phyloP scores from a whole-genome alignment of 2,113 vertebrate species.

The Podilymbus podiceps region DNA sequence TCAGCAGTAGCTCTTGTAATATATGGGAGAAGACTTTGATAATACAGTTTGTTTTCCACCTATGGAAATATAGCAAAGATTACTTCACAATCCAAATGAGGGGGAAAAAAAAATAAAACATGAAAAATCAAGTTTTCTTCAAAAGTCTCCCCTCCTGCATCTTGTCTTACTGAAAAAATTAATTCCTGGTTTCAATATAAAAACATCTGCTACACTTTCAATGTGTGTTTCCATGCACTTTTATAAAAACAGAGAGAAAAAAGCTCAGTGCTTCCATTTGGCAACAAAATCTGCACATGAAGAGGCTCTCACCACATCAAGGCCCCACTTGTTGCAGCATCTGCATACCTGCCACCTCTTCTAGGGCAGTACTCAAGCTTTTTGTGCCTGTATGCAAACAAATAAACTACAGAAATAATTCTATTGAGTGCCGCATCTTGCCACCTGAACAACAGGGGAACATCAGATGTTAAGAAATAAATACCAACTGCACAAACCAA shows the following conservation, averaged over 20 bases:
- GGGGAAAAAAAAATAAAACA: fast-evolving
- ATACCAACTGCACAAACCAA: not conserved
- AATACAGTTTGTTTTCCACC: not conserved
- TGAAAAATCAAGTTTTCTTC: not conserved
- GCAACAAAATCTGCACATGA: not conserved
- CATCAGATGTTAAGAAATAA: not conserved
- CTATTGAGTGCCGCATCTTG: not conserved
- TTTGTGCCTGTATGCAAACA: not conserved
- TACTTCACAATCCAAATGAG: not conserved
- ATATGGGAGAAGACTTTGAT: not conserved
- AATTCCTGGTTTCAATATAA: not conserved
- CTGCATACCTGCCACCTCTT: not conserved
- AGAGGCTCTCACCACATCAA: not conserved
- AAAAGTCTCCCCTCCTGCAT: not conserved
- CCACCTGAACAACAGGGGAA: not conserved
- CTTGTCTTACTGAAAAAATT: not conserved
- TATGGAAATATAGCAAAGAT: not conserved
- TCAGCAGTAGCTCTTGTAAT: not conserved
- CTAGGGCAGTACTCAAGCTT: not conserved
- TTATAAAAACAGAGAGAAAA: not conserved
- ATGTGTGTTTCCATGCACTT: not conserved
- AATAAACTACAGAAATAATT: not conserved
- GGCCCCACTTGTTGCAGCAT: not conserved
- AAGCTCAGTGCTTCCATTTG: not conserved
- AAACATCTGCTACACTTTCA: not conserved